Percentiles rank a stretch among this genome's conserved stretches.
Evolutionary conservation across 2,797 vertebrate species (phyloP).

Genomic region (Molossus alvarezi): DNA sequence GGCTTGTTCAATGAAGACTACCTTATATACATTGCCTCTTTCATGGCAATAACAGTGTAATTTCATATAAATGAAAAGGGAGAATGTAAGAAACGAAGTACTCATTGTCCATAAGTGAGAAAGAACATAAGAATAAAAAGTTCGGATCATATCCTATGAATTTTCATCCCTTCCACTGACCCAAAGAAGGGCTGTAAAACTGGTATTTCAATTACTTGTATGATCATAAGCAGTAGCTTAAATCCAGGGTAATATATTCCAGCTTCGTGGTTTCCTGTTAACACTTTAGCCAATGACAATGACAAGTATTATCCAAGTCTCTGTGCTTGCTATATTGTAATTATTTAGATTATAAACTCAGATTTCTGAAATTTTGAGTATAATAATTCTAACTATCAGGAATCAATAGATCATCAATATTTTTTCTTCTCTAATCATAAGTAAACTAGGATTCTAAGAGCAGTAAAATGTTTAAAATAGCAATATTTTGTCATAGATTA

Average conservation of each 20-base stretch:
- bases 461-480: slow-evolving; percentile 19
- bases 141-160: neutral
- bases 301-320: slow-evolving; percentile 49
- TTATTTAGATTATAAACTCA: slow-evolving; percentile 70
- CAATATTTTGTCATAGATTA: neutral
- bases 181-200: neutral
- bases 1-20: neutral
- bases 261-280: slow-evolving; percentile 59
- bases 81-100: neutral
- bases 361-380: neutral
- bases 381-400: slow-evolving; percentile 69
- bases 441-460: neutral
- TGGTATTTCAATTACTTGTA: neutral
- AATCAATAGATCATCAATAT: slow-evolving; percentile 6
- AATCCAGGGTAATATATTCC: neutral
- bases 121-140: neutral
- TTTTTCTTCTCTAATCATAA: neutral
- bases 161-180: neutral
- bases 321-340: slow-evolving; percentile 45
- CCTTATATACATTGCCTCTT: neutral
- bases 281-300: slow-evolving; percentile 66
- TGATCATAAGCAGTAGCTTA: neutral
- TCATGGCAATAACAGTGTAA: neutral
- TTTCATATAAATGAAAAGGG: neutral
- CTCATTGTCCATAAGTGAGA: neutral